A percentile compares a stretch with the other conserved stretches of the same genome.
phyloP scores from a whole-genome alignment of 2,113 vertebrate species.

The Phylloscopus trochiloides region DNA sequence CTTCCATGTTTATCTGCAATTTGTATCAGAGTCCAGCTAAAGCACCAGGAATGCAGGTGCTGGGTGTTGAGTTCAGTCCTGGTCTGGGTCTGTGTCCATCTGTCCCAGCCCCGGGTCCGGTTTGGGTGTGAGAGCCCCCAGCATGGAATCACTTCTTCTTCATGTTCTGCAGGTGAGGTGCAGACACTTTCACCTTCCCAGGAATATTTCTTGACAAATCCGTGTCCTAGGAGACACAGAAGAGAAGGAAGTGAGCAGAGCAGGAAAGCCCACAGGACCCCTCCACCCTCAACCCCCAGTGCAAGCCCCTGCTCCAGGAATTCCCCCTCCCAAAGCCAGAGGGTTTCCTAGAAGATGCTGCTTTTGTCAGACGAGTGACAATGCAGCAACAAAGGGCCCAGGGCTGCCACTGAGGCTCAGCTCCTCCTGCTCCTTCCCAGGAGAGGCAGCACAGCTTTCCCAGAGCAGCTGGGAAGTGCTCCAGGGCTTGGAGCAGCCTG shows the following conservation, averaged over 20 bases:
- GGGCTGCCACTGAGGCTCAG: accelerated
- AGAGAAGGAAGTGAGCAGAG: accelerated
- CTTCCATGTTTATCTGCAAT: background rate
- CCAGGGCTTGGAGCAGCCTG: background rate
- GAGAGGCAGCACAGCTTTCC: background rate
- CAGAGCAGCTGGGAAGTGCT: background rate
- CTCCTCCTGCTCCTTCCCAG: background rate
- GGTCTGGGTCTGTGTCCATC: accelerated
- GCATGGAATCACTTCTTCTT: slow-evolving; percentile 85
- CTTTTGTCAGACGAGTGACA: background rate
- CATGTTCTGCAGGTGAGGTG: slow-evolving; percentile 87
- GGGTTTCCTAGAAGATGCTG: background rate
- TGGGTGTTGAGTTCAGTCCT: background rate
- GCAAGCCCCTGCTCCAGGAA: background rate
- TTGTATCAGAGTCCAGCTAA: background rate
- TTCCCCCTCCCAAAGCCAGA: background rate
- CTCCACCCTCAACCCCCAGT: background rate
- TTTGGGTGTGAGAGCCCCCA: accelerated
- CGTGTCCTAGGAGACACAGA: slow-evolving; percentile 79
- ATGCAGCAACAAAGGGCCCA: background rate
- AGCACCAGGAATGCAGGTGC: accelerated
- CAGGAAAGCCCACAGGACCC: background rate
- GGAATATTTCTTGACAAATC: slow-evolving; percentile 96
- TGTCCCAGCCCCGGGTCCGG: accelerated
- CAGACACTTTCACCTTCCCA: slow-evolving; percentile 96